Evolutionary conservation across 2,113 vertebrate species (phyloP).

Genomic region (Cryptomyrus ogoouensis): DNA sequence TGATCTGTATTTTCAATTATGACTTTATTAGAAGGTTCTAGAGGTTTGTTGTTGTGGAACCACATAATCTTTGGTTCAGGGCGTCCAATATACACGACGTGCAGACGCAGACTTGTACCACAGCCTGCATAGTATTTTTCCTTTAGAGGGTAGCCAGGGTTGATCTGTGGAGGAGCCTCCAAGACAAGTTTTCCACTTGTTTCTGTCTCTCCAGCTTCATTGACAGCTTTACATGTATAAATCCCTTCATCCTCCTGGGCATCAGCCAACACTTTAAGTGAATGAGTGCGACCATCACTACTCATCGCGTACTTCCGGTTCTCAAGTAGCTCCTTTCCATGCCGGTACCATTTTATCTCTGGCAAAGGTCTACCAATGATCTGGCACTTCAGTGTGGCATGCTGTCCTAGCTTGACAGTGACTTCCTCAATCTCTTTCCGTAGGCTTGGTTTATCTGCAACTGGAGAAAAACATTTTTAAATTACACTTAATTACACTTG

Average conservation of each 20-base stretch:
- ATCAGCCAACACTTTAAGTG: conserved; percentile 84
- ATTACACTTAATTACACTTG: neutral
- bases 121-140: conserved; percentile 79
- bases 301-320: conserved; percentile 92
- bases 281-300: conserved; percentile 91
- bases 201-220: conserved; percentile 88
- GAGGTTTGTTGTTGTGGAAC: conserved; percentile 79
- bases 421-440: conserved; percentile 90
- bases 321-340: conserved; percentile 82
- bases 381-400: conserved; percentile 87
- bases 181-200: conserved; percentile 78
- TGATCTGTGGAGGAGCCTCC: conserved; percentile 85
- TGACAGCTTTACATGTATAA: conserved; percentile 85
- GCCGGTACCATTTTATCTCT: conserved; percentile 93
- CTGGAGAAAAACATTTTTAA: conserved; percentile 47
- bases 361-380: conserved; percentile 91
- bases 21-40: conserved; percentile 79
- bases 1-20: conserved; percentile 92
- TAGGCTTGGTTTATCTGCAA: conserved; percentile 79
- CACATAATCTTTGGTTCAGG: conserved; percentile 93
- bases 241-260: conserved; percentile 93
- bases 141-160: conserved; percentile 81
- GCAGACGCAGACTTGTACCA: conserved; percentile 87
- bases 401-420: conserved; percentile 82
- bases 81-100: conserved; percentile 85